phyloP scores from a whole-genome alignment of 2,888 invertebrate species.

The Punctoribates punctum region DNA sequence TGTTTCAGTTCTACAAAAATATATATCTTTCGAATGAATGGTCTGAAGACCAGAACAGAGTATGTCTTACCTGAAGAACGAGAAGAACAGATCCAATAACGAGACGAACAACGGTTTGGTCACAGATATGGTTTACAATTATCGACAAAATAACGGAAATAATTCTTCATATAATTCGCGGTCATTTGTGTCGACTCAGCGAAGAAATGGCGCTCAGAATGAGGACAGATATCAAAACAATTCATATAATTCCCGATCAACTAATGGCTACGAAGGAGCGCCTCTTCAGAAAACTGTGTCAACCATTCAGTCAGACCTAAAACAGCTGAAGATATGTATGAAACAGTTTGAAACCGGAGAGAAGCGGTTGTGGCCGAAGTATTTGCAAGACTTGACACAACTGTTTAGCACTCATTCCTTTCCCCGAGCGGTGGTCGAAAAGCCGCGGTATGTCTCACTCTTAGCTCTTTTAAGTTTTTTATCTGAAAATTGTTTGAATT shows the following conservation, averaged over 20 bases:
- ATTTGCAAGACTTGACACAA: slow-evolving; percentile 41
- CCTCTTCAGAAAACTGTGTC: slow-evolving; percentile 8
- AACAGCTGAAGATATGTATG: slow-evolving; percentile 14
- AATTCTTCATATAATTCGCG: slow-evolving; percentile 32
- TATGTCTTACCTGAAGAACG: slow-evolving; percentile 23
- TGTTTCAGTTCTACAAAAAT: neutral
- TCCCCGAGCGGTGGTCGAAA: slow-evolving; percentile 16
- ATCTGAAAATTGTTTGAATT: neutral
- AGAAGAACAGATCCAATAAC: neutral
- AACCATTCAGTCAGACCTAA: slow-evolving; percentile 29
- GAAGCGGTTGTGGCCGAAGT: slow-evolving; percentile 44
- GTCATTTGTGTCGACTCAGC: slow-evolving; percentile 5
- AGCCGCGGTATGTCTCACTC: slow-evolving; percentile 34
- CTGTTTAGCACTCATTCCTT: slow-evolving; percentile 38
- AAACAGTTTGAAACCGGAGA: slow-evolving; percentile 43
- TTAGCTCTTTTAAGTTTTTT: neutral
- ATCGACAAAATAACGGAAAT: neutral
- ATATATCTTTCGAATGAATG: neutral
- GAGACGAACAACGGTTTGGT: slow-evolving; percentile 15
- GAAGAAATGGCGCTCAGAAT: slow-evolving; percentile 25
- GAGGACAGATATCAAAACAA: slow-evolving; percentile 35
- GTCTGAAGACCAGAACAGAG: slow-evolving; percentile 1
- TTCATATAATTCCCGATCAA: slow-evolving; percentile 8
- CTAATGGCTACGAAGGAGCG: slow-evolving; percentile 17
- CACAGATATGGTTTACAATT: slow-evolving; percentile 19